Conservation (phyloP, 2,797 vertebrate genomes). For the Amazona finschi region DNA sequence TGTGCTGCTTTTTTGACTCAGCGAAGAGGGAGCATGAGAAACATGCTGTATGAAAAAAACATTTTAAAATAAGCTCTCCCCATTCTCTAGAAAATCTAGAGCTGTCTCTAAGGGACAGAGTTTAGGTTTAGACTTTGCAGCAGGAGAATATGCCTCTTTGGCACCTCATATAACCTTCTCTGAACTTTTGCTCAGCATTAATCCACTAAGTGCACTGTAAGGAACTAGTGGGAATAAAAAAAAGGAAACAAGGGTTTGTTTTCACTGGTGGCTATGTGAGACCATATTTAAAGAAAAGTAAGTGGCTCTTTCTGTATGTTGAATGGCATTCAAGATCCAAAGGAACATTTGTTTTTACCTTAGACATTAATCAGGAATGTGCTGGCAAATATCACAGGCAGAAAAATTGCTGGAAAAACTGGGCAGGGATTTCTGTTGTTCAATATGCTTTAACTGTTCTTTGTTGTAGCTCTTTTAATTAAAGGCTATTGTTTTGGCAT, state of each 20-base stretch:
- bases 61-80: not conserved
- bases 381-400: constrained; percentile 35
- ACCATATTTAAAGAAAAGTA: not conserved
- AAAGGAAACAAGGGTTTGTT: not conserved
- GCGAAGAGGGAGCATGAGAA: not conserved
- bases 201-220: not conserved
- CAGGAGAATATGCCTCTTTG: not conserved
- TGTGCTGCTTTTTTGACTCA: not conserved
- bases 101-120: not conserved
- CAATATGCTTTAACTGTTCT: not conserved
- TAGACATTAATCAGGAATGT: constrained; percentile 30
- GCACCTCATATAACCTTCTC: not conserved
- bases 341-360: constrained; percentile 24
- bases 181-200: not conserved
- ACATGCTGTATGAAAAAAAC: not conserved
- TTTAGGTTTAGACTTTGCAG: not conserved
- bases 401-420: constrained; percentile 33
- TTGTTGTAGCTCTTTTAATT: constrained; percentile 41
- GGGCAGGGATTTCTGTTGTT: constrained; percentile 33
- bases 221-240: not conserved
- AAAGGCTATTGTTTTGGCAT: constrained; percentile 32
- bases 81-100: not conserved
- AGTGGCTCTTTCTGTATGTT: not conserved
- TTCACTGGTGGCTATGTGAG: not conserved
- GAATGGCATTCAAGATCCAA: constrained; percentile 32